Percentiles rank a stretch among this genome's conserved stretches.
Evolutionary conservation across 1,140 invertebrate species (phyloP).

Genomic region (roundworm (Caenorhabditis elegans)): DNA sequence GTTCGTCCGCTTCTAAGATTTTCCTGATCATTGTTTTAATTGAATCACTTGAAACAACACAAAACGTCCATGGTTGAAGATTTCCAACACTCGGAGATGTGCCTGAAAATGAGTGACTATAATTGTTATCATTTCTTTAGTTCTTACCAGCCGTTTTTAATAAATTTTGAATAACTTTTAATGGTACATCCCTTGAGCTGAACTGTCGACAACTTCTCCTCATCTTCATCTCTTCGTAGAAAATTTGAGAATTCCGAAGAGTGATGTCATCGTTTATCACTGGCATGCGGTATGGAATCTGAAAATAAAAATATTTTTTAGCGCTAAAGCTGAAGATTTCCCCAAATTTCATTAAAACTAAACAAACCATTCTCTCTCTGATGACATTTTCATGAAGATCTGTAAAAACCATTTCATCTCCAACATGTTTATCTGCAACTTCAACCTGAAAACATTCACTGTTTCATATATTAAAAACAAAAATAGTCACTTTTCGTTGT

Average conservation of each 20-base stretch:
- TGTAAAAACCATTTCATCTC: not conserved
- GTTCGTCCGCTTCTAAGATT: constrained; percentile 19
- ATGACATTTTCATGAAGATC: constrained; percentile 14
- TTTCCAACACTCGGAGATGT: constrained; percentile 29
- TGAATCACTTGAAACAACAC: constrained; percentile 9
- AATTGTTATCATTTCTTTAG: no score
- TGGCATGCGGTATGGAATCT: constrained; percentile 17
- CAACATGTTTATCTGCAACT: not conserved
- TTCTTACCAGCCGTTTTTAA: constrained; percentile 29
- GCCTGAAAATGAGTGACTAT: not conserved
- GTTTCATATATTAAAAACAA: no score
- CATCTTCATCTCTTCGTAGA: constrained; percentile 30
- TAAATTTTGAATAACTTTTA: constrained; percentile 30
- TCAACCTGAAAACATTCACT: not conserved
- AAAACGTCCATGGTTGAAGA: constrained; percentile 16
- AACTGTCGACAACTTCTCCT: not conserved
- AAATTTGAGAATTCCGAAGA: constrained; percentile 17
- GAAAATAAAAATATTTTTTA: not conserved
- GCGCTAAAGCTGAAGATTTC: no score
- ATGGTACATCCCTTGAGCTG: not conserved
- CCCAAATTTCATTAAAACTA: no score
- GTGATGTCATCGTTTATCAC: constrained; percentile 23
- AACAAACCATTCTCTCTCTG: not conserved
- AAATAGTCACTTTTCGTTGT: not conserved
- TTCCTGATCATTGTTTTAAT: constrained; percentile 14